These are phyloP conservation scores for Bombus difficillimus DNA, from an alignment of 1,140 invertebrate species.

Conservation along the genomic window DNA sequence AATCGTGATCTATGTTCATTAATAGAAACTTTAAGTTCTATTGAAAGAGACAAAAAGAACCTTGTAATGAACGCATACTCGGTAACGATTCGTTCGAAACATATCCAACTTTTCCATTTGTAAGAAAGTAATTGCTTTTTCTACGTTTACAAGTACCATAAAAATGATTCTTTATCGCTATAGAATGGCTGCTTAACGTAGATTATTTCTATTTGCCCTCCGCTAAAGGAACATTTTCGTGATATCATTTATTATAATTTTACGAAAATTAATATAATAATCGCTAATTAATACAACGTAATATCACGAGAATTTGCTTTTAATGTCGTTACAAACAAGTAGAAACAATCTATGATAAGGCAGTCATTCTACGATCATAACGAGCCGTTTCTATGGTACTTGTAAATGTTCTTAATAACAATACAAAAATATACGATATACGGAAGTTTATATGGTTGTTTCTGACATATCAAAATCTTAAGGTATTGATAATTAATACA, in stretches of 20 bases:
- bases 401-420: background rate
- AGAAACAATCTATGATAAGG: background rate
- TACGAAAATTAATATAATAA: too few species aligned
- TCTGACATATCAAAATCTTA: too few species aligned
- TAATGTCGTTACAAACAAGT: background rate
- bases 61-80: background rate
- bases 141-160: background rate
- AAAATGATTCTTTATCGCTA: too few species aligned
- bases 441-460: too few species aligned
- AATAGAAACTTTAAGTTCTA: background rate
- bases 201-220: background rate
- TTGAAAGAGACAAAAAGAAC: background rate
- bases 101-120: background rate
- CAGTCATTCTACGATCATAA: background rate
- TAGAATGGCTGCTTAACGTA: background rate
- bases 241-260: background rate
- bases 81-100: background rate
- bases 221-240: background rate
- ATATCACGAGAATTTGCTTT: too few species aligned
- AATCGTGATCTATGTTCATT: background rate
- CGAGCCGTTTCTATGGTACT: background rate
- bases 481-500: too few species aligned
- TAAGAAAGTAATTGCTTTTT: background rate
- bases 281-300: too few species aligned
- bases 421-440: too few species aligned